Evolutionary conservation across 2,797 vertebrate species (phyloP).

Genomic region (Eospalax fontanierii): DNA sequence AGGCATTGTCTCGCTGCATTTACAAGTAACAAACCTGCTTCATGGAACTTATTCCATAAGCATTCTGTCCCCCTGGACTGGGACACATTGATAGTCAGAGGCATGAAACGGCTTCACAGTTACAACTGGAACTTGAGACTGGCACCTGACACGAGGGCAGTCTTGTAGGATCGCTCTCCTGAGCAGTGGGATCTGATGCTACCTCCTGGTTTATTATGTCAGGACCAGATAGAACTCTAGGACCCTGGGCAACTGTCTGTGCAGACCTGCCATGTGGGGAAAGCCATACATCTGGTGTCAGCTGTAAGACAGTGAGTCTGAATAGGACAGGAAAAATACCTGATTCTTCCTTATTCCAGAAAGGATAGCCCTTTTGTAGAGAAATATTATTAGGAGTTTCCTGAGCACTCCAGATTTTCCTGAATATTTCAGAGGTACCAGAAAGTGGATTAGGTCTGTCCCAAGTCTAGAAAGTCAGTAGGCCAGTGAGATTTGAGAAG

Average conservation of each 20-base stretch:
- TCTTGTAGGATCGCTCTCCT: no score
- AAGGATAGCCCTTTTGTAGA: not conserved
- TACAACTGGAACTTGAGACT: no score
- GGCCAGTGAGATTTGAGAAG: not conserved
- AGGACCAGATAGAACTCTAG: not conserved
- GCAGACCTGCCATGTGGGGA: not conserved
- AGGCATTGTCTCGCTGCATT: not conserved
- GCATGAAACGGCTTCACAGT: not conserved
- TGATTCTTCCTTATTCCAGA: not conserved
- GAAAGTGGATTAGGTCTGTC: not conserved
- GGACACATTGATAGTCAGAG: not conserved
- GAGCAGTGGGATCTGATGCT: not conserved
- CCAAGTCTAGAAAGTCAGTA: not conserved
- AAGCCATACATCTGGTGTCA: not conserved
- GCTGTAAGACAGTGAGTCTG: no score
- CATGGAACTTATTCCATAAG: accelerated
- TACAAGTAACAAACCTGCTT: no score
- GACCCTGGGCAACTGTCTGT: no score
- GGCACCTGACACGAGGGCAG: not conserved
- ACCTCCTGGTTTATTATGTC: not conserved
- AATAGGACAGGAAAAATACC: not conserved
- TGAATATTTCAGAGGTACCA: not conserved
- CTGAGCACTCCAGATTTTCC: not conserved
- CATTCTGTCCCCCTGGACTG: not conserved
- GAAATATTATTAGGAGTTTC: not conserved